These are phyloP conservation scores for Syngnathus acus DNA, from an alignment of 2,797 vertebrate species.

Conservation along the genomic window DNA sequence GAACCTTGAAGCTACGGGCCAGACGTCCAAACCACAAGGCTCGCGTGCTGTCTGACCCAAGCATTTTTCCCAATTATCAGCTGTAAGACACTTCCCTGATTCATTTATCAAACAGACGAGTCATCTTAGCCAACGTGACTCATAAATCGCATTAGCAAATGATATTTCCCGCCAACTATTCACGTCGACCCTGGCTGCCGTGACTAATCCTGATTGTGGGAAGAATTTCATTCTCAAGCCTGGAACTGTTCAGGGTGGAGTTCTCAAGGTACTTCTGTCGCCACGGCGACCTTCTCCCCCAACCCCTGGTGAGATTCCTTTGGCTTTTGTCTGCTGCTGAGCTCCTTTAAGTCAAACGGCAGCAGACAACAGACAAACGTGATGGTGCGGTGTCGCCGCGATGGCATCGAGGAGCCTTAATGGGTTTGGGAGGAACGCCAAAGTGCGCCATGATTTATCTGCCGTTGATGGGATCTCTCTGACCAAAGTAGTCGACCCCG, in stretches of 20 bases:
- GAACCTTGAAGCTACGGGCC: no score
- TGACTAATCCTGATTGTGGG: conserved; percentile 33
- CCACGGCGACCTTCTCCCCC: conserved; percentile 42
- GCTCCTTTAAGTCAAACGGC: conserved; percentile 1
- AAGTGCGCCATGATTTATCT: conserved; percentile 26
- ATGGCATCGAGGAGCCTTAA: conserved; percentile 34
- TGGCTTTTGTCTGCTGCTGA: conserved; percentile 23
- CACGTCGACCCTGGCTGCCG: conserved; percentile 9
- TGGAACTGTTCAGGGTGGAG: conserved; percentile 28
- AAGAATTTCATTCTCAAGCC: conserved; percentile 45
- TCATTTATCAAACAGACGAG: background rate
- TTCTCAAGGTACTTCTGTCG: conserved; percentile 19
- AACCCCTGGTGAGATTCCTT: conserved; percentile 30
- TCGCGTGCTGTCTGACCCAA: background rate
- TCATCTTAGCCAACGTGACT: background rate
- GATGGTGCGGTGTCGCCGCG: background rate
- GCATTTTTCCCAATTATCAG: background rate
- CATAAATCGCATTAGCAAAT: background rate
- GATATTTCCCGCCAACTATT: background rate
- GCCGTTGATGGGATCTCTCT: conserved; percentile 44
- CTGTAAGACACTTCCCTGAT: background rate
- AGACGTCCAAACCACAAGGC: background rate
- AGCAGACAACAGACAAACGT: background rate
- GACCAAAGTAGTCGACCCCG: conserved; percentile 41
- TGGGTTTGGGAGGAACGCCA: conserved; percentile 29